Conservation (phyloP, 2,113 vertebrate genomes). For the Apistogramma diplotaenia region DNA sequence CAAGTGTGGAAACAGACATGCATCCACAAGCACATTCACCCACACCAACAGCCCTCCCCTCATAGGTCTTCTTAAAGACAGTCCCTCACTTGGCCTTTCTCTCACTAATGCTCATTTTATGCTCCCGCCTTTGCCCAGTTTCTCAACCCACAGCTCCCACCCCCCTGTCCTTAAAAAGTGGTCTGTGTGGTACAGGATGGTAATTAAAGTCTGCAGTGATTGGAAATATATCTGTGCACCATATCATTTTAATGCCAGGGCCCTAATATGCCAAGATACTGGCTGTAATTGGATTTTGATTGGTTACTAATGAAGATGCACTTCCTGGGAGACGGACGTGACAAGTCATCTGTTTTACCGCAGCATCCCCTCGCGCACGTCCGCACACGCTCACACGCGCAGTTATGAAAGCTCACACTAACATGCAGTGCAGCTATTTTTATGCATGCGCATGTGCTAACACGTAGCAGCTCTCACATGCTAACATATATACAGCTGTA, state of each 20-base stretch:
- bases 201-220: constrained; percentile 78
- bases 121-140: background rate
- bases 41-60: background rate
- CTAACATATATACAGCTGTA: background rate
- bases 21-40: background rate
- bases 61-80: background rate
- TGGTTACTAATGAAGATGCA: constrained; percentile 81
- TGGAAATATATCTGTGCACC: constrained; percentile 74
- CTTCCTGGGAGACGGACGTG: constrained; percentile 71
- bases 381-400: constrained; percentile 11
- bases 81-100: background rate
- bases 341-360: constrained; percentile 73
- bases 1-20: constrained; percentile 1
- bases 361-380: background rate
- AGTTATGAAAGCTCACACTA: background rate
- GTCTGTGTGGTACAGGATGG: constrained; percentile 42
- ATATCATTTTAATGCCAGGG: constrained; percentile 77
- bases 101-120: constrained; percentile 10
- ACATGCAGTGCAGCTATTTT: background rate
- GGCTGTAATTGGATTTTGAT: constrained; percentile 81
- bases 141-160: background rate
- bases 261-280: constrained; percentile 76
- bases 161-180: constrained; percentile 35
- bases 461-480: background rate
- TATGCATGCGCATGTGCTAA: background rate